Percentiles rank a stretch among this genome's conserved stretches.
These are phyloP conservation scores for Opisthograptis luteolata DNA, from an alignment of 2,888 invertebrate species.

Conservation along the genomic window DNA sequence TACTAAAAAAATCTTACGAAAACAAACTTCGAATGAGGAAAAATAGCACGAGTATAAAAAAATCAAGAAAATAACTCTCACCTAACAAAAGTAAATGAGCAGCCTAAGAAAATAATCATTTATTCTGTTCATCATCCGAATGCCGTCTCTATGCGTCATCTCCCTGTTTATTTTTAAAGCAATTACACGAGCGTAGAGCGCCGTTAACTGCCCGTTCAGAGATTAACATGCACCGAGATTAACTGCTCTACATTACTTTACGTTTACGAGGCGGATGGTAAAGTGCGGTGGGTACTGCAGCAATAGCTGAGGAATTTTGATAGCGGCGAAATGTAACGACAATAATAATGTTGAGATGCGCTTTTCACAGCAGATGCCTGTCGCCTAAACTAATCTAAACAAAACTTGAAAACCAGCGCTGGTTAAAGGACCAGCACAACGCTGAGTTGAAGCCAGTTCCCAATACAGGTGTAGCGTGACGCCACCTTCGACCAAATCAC, in stretches of 20 bases:
- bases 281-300: not conserved
- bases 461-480: too few species aligned
- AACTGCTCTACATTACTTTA: slow-evolving; percentile 8
- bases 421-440: too few species aligned
- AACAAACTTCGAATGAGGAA: too few species aligned
- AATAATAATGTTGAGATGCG: too few species aligned
- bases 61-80: not conserved
- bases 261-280: not conserved
- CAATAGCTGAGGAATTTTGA: too few species aligned
- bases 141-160: slow-evolving; percentile 23
- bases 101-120: slow-evolving; percentile 5
- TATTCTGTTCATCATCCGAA: slow-evolving; percentile 6
- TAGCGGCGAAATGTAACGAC: too few species aligned
- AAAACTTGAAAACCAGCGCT: too few species aligned
- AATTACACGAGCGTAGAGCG: slow-evolving; percentile 26
- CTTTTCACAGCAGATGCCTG: too few species aligned
- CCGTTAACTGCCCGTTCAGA: slow-evolving; percentile 17
- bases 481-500: too few species aligned
- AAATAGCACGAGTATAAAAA: not conserved
- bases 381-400: too few species aligned
- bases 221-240: slow-evolving; percentile 15
- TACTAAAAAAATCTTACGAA: too few species aligned
- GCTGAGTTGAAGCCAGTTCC: too few species aligned
- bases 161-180: slow-evolving; percentile 37
- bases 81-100: not conserved